phyloP scores from a whole-genome alignment of 2,888 invertebrate species.

The Phlogophora meticulosa region DNA sequence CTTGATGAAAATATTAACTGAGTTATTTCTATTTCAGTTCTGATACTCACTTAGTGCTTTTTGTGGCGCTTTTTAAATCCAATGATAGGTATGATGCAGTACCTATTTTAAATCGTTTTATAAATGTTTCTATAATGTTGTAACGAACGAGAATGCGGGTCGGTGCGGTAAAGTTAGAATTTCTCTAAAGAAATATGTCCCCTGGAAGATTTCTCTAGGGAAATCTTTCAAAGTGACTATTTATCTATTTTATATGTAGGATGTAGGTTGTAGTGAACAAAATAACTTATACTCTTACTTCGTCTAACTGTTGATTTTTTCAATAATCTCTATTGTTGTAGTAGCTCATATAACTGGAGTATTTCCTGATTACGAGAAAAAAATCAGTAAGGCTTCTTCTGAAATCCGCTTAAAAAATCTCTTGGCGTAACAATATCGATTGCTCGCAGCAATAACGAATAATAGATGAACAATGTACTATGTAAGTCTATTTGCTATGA shows the following conservation, averaged over 20 bases:
- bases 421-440: background rate
- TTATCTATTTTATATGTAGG: slow-evolving; percentile 20
- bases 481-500: slow-evolving; percentile 64
- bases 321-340: background rate
- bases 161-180: background rate
- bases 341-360: background rate
- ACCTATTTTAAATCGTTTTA: background rate
- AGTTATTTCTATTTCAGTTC: slow-evolving; percentile 14
- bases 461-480: slow-evolving; percentile 20
- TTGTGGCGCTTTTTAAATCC: background rate
- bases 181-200: background rate
- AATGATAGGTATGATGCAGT: background rate
- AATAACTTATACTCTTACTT: no score
- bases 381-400: background rate
- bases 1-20: slow-evolving; percentile 41
- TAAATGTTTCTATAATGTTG: background rate
- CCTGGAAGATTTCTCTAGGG: slow-evolving; percentile 21
- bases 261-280: background rate
- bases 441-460: background rate
- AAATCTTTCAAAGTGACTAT: slow-evolving; percentile 40
- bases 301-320: background rate
- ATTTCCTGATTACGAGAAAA: background rate
- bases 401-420: background rate
- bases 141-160: slow-evolving; percentile 6
- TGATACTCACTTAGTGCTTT: slow-evolving; percentile 16